Evolutionary conservation across 2,888 invertebrate genomes (phyloP), one percentile per base, ranked within the genome.

Genomic region (Ellobium chinense): DNA sequence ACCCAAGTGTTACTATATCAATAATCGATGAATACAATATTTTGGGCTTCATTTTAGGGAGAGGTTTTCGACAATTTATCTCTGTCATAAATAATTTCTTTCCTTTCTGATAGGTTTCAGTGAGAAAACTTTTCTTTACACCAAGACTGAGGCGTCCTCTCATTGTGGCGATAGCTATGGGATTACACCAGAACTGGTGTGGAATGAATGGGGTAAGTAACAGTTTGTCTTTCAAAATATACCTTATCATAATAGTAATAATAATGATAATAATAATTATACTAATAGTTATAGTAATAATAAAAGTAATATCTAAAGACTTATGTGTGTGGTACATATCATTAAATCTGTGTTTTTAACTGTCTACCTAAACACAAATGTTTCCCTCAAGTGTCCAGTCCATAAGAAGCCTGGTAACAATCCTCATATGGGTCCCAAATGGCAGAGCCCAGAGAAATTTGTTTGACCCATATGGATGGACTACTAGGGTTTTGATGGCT

Each of bases 141-240:
- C 46, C 62, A n/a, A 21, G 3, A 14, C 46, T 72, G n/a, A 29
- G 78, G 54, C 21, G 63, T 12, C 78, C 72, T 24, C 54, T 78
- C 1, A 12, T 78, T 3, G 27, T 54, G 1, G 63, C 78, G 14
- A 34, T 72, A 4, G 72, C 54, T 1, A 36, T 78, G 78, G 78
- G 78, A 0, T n/a, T 70, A 1, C 65, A 78, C 2, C 70, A 63
- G n/a, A 70, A 72, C 54, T 78, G 70, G 70, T 46, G 72, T 34
- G 70, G 70, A 27, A 54, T 72, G 2, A 36, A 24, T 27, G 72
- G 31, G 24, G 72, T 78, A 72, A 70, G 62, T 21, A 5, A 65
- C 12, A 7, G 29, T n/a, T 65, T 14, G 29, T 65, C 7, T 24
- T 60, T n/a, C 12, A 65, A 70, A 27, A 27, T 46, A 46, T n/a